Base-by-base conservation (phyloP, 2,888 invertebrate species). In the Fragum whitleyi region DNA sequence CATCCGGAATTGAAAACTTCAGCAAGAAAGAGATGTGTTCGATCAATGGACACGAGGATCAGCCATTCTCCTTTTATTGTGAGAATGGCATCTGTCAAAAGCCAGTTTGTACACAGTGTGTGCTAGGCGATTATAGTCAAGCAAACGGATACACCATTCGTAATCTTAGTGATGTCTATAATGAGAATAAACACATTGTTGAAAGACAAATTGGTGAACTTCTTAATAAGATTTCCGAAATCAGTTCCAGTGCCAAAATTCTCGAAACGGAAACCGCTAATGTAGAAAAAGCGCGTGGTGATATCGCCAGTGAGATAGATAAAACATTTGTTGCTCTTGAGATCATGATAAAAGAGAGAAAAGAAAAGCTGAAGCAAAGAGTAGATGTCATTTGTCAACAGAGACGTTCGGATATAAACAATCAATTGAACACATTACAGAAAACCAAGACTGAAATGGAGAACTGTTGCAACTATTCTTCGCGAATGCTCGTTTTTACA, bases 81-180 rank as follows among this genome's bases (percentile, higher is more conserved):
- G 87, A 87, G 28, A 83, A 74, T 71, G 55, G 75, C 5, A 86
- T 84, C 11, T 86, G 86, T 57, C 84, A 86, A 42, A 86, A 72
- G 21, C 84, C 88, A 36, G 81, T 88, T 0, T 88, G 88, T 61
- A 87, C 88, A 5, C 82, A 86, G n/a, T 88, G 88, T 76, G 86
- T 86, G 28, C 85, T 88, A 0, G 79, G 79, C 26, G 86, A 85
- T 32, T 87, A 87, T 53, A 85, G 85, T 53, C 87, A 88, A 74
- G 67, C 80, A 3, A 79, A 80, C 26, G 87, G 88, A 19, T 86
- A 87, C 47, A 71, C 80, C 19, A 86, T 88, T 19, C 73, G 86
- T 70, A 87, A 86, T 51, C 74, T 88, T 7, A 80, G 70, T 29
- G 88, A 88, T 26, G 84, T 87, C 0, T 86, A 85, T 51, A 85